phyloP scores from a whole-genome alignment of 2,113 vertebrate species.

The Petrocephalus microphthalmus region DNA sequence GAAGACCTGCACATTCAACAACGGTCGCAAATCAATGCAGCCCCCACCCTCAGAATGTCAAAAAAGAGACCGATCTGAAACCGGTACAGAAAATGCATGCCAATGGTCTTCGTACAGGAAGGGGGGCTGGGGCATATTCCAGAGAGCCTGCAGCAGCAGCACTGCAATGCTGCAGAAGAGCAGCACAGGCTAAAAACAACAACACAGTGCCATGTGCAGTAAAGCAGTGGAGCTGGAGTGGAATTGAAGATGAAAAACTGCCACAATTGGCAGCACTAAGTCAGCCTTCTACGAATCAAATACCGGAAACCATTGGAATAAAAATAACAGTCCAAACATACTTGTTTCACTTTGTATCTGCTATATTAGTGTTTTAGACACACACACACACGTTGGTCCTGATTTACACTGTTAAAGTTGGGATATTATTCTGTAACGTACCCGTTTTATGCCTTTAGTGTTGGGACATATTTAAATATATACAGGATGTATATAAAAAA shows the following conservation, averaged over 20 bases:
- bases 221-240: background rate
- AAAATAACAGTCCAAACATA: background rate
- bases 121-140: background rate
- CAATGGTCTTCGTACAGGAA: background rate
- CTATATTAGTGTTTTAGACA: background rate
- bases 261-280: background rate
- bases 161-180: conserved; percentile 17
- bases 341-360: background rate
- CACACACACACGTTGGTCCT: background rate
- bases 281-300: background rate
- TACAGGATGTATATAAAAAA: no score
- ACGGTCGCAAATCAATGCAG: background rate
- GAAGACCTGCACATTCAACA: background rate
- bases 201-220: background rate
- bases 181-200: background rate
- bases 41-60: background rate
- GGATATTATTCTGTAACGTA: background rate
- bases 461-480: background rate
- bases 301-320: background rate
- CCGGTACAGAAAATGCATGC: background rate
- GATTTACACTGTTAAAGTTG: background rate
- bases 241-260: background rate
- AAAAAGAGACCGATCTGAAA: background rate
- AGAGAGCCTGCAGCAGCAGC: background rate
- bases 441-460: background rate